Evolutionary conservation across 1,140 invertebrate species (phyloP), one percentile per base, ranked within the genome.

Genomic region (Thrips palmi): DNA sequence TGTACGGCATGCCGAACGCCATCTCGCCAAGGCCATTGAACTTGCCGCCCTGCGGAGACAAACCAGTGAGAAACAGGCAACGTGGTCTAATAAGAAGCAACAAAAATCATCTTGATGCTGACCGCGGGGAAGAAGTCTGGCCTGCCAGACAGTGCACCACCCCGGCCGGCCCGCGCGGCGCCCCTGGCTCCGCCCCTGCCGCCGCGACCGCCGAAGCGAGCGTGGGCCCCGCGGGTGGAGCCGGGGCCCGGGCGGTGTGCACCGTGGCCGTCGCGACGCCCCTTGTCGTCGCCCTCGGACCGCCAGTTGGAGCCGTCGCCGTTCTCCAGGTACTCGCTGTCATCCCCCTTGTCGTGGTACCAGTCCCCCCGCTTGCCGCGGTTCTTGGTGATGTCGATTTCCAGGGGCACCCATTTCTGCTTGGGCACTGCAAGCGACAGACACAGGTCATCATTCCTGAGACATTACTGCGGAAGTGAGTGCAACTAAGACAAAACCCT

Each of bases 401-500:
- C 73, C 33, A 81, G 52, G 17, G 74, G 77, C 29, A 79, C 68
- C 78, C 78, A 82, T 57, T 77, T 79, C 45, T 77, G 71, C 53
- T 77, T 78, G 32, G 61, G 65, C 34, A 62, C 67, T 69, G 53
- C 12, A 40, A 46, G 25, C 25, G 37, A 37, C 35, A 40, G 44
- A 28, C 41, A 33, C 27, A 41, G 12, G 37, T 15, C 7, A 43
- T 23, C 31, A 46, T 45, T 37, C 39, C 51, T 30, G 23, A 37
- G 39, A 31, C 12, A 40, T 37, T 42, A 44, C n/a, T 4, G 29
- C 14, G 18, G 0, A 32, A 37, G 33, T 35, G 20, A 32, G 31
- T 42, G 27, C 31, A 14, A 21, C 4, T 35, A 28, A 39, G 5
- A 27, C 25, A 40, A 29, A 28, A 14, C 27, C 34, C 31, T 48